Evolutionary conservation across 2,113 vertebrate genomes (phyloP).

Genomic region (Kryptolebias marmoratus): DNA sequence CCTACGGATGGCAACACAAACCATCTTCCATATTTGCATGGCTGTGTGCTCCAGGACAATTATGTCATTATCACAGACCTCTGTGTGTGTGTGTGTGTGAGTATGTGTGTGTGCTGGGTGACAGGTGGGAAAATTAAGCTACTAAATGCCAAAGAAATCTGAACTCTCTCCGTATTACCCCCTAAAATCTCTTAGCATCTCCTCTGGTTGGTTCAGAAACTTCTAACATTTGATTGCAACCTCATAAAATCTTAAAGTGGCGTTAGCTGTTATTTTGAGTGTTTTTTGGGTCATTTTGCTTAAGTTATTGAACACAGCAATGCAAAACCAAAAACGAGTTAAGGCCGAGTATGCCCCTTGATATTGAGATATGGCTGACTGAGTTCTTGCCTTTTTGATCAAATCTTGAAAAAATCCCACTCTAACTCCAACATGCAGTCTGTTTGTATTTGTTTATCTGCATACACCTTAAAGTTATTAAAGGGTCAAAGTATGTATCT

Average conservation of each 20-base stretch:
- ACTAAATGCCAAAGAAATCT: conserved; percentile 56
- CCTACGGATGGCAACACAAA: conserved; percentile 76
- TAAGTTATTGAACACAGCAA: background rate
- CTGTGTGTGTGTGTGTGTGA: conserved; percentile 31
- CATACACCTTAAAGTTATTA: too few species aligned
- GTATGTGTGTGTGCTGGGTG: conserved; percentile 32
- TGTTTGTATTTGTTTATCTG: too few species aligned
- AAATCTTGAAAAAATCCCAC: too few species aligned
- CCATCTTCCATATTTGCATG: conserved; percentile 77
- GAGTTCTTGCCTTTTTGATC: too few species aligned
- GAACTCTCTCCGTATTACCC: conserved; percentile 39
- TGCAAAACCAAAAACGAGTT: too few species aligned
- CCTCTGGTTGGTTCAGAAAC: background rate
- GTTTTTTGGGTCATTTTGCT: background rate
- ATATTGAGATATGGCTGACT: too few species aligned
- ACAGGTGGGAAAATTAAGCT: conserved; percentile 58
- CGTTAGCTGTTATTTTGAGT: background rate
- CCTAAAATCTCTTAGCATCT: conserved; percentile 28
- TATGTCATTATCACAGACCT: conserved; percentile 76
- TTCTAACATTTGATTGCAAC: conserved; percentile 17
- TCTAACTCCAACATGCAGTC: too few species aligned
- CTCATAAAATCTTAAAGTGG: conserved; percentile 3
- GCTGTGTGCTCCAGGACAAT: conserved; percentile 74
- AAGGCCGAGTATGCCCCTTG: too few species aligned
- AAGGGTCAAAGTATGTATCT: too few species aligned